These are phyloP conservation scores for Euleptes europaea DNA, from an alignment of 2,113 vertebrate genomes.

Conservation along the genomic window DNA sequence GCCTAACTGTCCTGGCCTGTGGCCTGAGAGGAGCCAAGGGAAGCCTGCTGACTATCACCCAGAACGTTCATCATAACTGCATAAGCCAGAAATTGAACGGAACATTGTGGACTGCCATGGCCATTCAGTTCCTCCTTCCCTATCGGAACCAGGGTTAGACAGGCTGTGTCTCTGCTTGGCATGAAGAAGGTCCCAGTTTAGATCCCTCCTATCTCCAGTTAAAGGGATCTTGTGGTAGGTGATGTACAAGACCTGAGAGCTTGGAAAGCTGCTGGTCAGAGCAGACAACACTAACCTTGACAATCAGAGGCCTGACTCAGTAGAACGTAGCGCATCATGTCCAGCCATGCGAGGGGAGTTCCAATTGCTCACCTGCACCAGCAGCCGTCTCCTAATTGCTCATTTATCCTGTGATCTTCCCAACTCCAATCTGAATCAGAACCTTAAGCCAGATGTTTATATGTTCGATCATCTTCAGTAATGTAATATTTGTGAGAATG, in stretches of 20 bases:
- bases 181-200: too few relatives aligned
- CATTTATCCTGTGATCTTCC: not conserved
- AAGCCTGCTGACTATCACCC: not conserved
- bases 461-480: not conserved
- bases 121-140: not conserved
- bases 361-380: fast-evolving
- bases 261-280: too few relatives aligned
- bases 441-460: not conserved
- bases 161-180: too few relatives aligned
- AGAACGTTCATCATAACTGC: not conserved
- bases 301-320: too few relatives aligned
- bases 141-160: not conserved
- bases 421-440: not conserved
- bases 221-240: too few relatives aligned
- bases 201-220: too few relatives aligned
- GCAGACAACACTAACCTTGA: too few relatives aligned
- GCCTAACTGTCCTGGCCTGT: too few relatives aligned
- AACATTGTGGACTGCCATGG: not conserved
- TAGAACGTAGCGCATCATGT: too few relatives aligned
- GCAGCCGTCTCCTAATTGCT: not conserved
- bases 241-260: too few relatives aligned
- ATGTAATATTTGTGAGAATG: not conserved
- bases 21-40: not conserved
- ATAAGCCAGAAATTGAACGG: not conserved
- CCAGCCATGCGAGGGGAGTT: not conserved